Evolutionary conservation across 2,888 invertebrate genomes (phyloP).

Genomic region (Sylvicola fuscatus): DNA sequence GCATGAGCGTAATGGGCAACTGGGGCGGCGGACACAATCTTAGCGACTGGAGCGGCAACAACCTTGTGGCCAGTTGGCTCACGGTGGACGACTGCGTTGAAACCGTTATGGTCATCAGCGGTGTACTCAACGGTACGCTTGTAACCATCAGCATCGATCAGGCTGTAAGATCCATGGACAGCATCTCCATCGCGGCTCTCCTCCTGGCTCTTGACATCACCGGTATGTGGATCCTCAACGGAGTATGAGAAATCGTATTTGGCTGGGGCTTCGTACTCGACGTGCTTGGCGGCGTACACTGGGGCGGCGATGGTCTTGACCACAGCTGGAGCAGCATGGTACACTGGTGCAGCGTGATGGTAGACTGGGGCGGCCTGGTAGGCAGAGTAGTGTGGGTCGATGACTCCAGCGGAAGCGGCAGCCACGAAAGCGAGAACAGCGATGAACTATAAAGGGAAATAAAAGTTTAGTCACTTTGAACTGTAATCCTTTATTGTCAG

Average conservation of each 20-base stretch:
- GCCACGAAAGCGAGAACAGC: neutral
- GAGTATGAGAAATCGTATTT: constrained; percentile 18
- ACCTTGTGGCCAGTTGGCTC: constrained; percentile 14
- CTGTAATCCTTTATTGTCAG: neutral
- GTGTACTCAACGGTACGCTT: constrained; percentile 24
- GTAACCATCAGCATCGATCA: constrained; percentile 22
- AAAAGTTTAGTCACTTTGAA: neutral
- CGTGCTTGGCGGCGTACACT: neutral
- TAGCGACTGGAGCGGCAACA: constrained; percentile 9
- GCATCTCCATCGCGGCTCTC: constrained; percentile 22
- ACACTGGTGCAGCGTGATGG: neutral
- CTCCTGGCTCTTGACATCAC: constrained; percentile 22
- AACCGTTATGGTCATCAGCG: constrained; percentile 22
- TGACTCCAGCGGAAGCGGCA: neutral
- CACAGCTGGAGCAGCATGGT: constrained; percentile 1
- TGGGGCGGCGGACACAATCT: constrained; percentile 6
- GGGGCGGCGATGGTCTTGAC: neutral
- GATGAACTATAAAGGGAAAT: neutral
- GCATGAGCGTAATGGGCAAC: neutral
- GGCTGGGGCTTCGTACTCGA: constrained; percentile 12
- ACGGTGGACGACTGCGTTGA: constrained; percentile 24
- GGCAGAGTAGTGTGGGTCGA: neutral
- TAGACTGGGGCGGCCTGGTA: neutral
- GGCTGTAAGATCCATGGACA: constrained; percentile 22
- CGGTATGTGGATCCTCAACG: constrained; percentile 19